Evolutionary conservation across 1,140 invertebrate species (phyloP), one percentile per base, ranked within the genome.

Genomic region (Diabrotica virgifera): DNA sequence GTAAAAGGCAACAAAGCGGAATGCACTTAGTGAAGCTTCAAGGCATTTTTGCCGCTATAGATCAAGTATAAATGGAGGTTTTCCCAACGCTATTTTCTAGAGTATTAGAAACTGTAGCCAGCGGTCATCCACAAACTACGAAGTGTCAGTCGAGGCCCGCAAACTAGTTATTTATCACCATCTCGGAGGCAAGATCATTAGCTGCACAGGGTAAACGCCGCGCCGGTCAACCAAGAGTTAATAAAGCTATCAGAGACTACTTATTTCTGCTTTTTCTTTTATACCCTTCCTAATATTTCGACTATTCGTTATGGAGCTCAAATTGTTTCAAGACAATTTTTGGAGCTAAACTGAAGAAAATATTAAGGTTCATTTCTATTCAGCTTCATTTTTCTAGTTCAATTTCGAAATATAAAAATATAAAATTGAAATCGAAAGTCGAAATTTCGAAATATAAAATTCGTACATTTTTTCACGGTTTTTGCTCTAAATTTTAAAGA

Each of bases 161-260:
- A 70, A 70, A 70, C 68, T 65, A 64, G 68, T 66, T 70, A 70
- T 70, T 70, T 70, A 70, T 70, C 68, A 64, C 65, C 65, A 62
- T 70, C 68, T 67, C 64, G 57, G 59, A 59, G 65, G 64, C 56
- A 13, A 57, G 61, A 57, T 62, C 58, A 69, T 69, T 69, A 69
- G 67, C 67, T 65, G 56, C 55, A 62, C 46, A 64, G 38, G 59
- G 56, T 38, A 58, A 63, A 58, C 52, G 66, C 63, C 62, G 59
- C 52, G 66, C 63, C 62, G 59, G 60, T 52, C 40, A 46, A 46
- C 63, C 60, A 57, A 52, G 55, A 59, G 64, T 65, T 65, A 69
- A 69, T 69, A 69, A 69, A 69, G 64, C 67, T 66, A 69, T 69
- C 64, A 69, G 56, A 63, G 64, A 64, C 57, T 53, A 65, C 59